Evolutionary conservation across 2,888 invertebrate genomes (phyloP), one percentile per base, ranked within the genome.

Genomic region (Plebejus melissa): DNA sequence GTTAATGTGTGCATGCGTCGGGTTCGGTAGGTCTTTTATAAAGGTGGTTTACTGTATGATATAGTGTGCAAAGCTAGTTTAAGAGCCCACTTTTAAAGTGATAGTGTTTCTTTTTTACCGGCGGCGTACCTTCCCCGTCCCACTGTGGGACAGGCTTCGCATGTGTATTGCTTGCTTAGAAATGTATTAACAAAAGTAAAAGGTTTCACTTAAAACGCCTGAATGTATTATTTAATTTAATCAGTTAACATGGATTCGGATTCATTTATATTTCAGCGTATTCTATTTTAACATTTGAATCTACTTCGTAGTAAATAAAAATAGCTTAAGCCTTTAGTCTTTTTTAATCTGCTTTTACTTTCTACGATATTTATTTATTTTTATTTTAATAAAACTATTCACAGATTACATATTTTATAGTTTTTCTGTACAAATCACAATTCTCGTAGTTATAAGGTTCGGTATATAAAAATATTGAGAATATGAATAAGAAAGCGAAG

Each of bases 31-130:
- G 54, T 54, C 54, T 54, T 4, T 16, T 16, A 54, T 54, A 11
- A 54, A 54, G 16, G 16, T 3, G 54, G 54, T 54, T 16, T 54
- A 54, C 54, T 54, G 54, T 50, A 54, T 16, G 4, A 13, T 54
- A 16, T 54, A 54, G 16, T 54, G 54, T 54, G 54, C 4, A 16
- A 54, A 54, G 54, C 84, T 83, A 83, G 83, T 87, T 88, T 90
- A 89, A 84, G 86, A 82, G 80, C 82, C 82, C 83, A 87, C 88
- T 90, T 86, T 88, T 89, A 90, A 91, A 88, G 85, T 84, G 88
- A 88, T 90, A 87, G 87, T 87, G 87, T 85, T 83, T 82, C 84
- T 83, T 87, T 85, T 90, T 88, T 88, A 85, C 87, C 85, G 85
- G 84, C 81, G 83, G 86, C 82, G 80, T 83, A 86, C 86, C 83